A percentile compares a stretch with the other conserved stretches of the same genome.
Evolutionary conservation across 2,113 vertebrate species (phyloP).

Genomic region (Indicator maculatus): DNA sequence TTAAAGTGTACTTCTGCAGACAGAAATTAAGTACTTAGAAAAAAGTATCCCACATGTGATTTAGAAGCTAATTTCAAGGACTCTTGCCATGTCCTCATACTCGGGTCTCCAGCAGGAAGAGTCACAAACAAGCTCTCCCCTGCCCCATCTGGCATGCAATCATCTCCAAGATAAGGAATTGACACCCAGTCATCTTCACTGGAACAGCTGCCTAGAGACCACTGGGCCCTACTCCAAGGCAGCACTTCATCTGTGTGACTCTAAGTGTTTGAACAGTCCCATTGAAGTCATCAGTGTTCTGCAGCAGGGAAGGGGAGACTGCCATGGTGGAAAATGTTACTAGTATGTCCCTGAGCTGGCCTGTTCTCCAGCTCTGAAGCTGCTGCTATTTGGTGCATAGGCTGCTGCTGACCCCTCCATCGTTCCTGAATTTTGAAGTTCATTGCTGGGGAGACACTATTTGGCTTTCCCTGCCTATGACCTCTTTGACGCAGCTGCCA

Average conservation of each 20-base stretch:
- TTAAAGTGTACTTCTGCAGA: neutral
- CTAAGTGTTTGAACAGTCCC: neutral
- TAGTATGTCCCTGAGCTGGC: neutral
- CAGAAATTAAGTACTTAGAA: neutral
- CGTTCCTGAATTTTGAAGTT: constrained; percentile 16
- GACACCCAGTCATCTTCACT: neutral
- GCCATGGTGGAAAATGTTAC: constrained; percentile 4
- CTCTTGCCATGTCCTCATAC: neutral
- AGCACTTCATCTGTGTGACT: neutral
- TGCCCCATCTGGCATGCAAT: fast-evolving
- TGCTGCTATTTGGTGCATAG: neutral
- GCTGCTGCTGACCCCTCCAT: constrained; percentile 7
- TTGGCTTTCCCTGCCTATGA: neutral
- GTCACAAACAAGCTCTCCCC: neutral
- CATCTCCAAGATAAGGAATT: neutral
- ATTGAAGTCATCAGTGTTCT: neutral
- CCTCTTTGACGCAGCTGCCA: constrained; percentile 43
- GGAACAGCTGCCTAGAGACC: neutral
- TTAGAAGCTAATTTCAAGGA: neutral
- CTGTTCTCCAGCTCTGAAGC: neutral
- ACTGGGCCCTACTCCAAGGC: neutral
- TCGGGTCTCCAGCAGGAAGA: neutral
- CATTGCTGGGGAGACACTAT: neutral
- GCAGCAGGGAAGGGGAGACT: neutral
- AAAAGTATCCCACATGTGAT: neutral